phyloP scores from a whole-genome alignment of 2,797 vertebrate genomes.

The Mormyrops attenuatus region DNA sequence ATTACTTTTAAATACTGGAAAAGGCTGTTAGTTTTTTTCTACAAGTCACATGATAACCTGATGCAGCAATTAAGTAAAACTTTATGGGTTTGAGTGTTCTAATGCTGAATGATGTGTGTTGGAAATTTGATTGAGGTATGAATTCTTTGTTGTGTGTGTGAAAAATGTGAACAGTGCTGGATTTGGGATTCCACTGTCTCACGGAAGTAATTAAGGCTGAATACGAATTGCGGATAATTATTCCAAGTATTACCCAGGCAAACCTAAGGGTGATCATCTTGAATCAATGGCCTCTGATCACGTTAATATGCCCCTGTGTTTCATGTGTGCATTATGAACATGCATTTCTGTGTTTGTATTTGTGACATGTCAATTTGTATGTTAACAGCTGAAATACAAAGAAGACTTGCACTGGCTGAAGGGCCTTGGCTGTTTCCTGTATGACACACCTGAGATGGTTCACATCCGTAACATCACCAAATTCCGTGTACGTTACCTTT shows the following conservation, averaged over 20 bases:
- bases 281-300: not conserved
- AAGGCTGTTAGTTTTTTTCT: not conserved
- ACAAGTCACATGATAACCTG: not conserved
- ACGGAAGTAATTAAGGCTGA: not conserved
- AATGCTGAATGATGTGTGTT: not conserved
- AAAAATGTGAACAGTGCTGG: not conserved
- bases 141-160: not conserved
- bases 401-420: constrained; percentile 84
- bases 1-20: not conserved
- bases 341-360: not conserved
- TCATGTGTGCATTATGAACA: not conserved
- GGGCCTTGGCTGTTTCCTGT: constrained; percentile 90
- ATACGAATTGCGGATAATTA: not conserved
- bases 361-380: constrained; percentile 1
- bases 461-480: constrained; percentile 78
- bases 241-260: not conserved
- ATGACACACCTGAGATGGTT: constrained; percentile 90
- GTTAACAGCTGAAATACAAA: constrained; percentile 84
- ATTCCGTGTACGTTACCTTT: constrained; percentile 65
- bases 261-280: not conserved
- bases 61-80: not conserved
- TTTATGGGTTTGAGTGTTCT: not conserved
- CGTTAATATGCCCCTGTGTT: not conserved
- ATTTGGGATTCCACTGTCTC: no score
- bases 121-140: not conserved